These are phyloP conservation scores for Coregonus ussuriensis DNA, from an alignment of 2,797 vertebrate species.

Conservation along the genomic window DNA sequence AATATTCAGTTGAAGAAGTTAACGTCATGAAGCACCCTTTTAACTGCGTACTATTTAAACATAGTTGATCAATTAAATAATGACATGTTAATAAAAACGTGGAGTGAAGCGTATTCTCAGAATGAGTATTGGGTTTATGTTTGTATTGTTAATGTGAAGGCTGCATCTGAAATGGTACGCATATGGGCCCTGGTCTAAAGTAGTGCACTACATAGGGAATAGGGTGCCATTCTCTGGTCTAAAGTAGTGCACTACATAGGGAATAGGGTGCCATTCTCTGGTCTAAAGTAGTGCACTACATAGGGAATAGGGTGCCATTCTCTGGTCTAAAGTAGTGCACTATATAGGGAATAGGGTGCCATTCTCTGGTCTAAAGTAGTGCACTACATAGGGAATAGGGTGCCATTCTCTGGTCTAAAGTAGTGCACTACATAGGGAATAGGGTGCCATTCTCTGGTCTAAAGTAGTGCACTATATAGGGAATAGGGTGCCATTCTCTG, in stretches of 20 bases:
- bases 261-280: too few relatives aligned
- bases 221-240: neutral
- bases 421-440: too few relatives aligned
- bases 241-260: neutral
- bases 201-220: neutral
- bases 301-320: too few relatives aligned
- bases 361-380: too few relatives aligned
- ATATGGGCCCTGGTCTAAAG: neutral
- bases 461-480: too few relatives aligned
- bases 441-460: too few relatives aligned
- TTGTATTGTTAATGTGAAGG: slow-evolving; percentile 68
- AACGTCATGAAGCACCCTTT: slow-evolving; percentile 36
- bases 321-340: too few relatives aligned
- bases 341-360: too few relatives aligned
- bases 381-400: too few relatives aligned
- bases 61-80: slow-evolving; percentile 55
- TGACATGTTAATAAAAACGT: slow-evolving; percentile 19
- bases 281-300: too few relatives aligned
- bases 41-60: slow-evolving; percentile 53
- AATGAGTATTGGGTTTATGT: slow-evolving; percentile 58
- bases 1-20: slow-evolving; percentile 55
- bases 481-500: too few relatives aligned
- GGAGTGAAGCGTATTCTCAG: slow-evolving; percentile 40
- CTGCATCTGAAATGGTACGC: neutral
- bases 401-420: too few relatives aligned